Evolutionary conservation across 2,797 vertebrate genomes (phyloP).

Genomic region (Petrocephalus schoutedeni): DNA sequence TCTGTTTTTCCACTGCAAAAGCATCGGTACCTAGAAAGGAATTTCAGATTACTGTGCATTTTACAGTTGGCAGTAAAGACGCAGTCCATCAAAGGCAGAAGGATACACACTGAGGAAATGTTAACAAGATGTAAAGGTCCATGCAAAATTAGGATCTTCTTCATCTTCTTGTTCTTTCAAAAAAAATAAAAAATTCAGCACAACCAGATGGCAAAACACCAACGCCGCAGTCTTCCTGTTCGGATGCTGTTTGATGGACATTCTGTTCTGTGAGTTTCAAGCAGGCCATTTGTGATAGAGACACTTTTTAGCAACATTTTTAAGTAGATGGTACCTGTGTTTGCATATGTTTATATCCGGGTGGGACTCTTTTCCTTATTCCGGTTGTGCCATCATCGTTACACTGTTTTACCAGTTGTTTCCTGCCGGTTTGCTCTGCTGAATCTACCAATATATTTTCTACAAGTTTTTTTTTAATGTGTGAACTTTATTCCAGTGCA

Average conservation of each 20-base stretch:
- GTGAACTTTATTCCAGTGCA: constrained; percentile 59
- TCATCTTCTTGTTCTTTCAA: constrained; percentile 36
- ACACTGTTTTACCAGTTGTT: constrained; percentile 41
- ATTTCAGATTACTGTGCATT: constrained; percentile 65
- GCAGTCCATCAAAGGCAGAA: constrained; percentile 79
- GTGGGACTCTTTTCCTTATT: constrained; percentile 38
- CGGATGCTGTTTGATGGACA: constrained; percentile 62
- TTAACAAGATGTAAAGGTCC: constrained; percentile 79
- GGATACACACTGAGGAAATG: constrained; percentile 75
- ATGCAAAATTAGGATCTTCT: constrained; percentile 77
- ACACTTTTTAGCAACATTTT: constrained; percentile 64
- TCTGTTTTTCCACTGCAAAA: constrained; percentile 29
- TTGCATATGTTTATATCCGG: constrained; percentile 61
- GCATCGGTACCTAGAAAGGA: constrained; percentile 36
- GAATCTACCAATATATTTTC: constrained; percentile 49
- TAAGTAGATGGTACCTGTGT: constrained; percentile 55
- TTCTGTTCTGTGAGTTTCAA: constrained; percentile 62
- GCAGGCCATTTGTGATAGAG: constrained; percentile 75
- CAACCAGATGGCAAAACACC: constrained; percentile 72
- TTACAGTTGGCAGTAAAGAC: constrained; percentile 84
- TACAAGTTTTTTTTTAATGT: constrained; percentile 55
- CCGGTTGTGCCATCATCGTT: constrained; percentile 41
- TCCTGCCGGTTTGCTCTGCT: constrained; percentile 69
- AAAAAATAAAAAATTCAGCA: constrained; percentile 56
- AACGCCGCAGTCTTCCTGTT: constrained; percentile 65